Evolutionary conservation across 1,140 invertebrate genomes (phyloP), one percentile per base, ranked within the genome.

Genomic region (Leptopilina clavipes): DNA sequence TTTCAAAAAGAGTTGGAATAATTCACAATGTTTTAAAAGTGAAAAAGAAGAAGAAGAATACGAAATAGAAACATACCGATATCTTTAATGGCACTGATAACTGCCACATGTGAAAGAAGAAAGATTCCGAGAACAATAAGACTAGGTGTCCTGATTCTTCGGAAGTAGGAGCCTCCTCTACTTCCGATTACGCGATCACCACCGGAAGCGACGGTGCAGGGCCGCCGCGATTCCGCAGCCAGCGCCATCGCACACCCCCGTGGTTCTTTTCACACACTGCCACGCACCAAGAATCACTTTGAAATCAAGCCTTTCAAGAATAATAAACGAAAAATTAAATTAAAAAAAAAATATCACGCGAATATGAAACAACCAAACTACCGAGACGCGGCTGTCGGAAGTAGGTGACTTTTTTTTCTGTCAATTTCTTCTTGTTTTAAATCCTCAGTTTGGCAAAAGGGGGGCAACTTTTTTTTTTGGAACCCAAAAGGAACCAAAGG

Each of bases 211-310:
- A 76, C 77, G 83, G 82, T 83, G 86, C 85, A 81, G 79, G 81
- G 83, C 84, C 81, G 82, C 79, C 81, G 81, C 82, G 86, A 79
- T 80, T 76, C 84, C 84, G 82, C 79, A 80, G 83, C 81, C 86
- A 84, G 84, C 84, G 82, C 84, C 84, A 84, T 85, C 86, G 86
- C 87, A 52, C 86, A 83, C 83, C 83, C 81, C 82, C 78, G 81
- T 77, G 78, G 79, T 79, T 77, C 80, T 74, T 82, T 71, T 74
- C 79, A 72, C 79, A 71, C 80, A 79, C 76, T 76, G 52, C 73
- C 71, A 72, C 74, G 75, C 76, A 54, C 72, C 70, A 76, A 76
- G 73, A 70, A 31, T 74, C 76, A 77, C 72, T 77, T 77, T 71
- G 12, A 19, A 52, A 25, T 11, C 22, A 37, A 5, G 8, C 9